Evolutionary conservation across 2,797 vertebrate genomes (phyloP).

Genomic region (Megalops cyprinoides): DNA sequence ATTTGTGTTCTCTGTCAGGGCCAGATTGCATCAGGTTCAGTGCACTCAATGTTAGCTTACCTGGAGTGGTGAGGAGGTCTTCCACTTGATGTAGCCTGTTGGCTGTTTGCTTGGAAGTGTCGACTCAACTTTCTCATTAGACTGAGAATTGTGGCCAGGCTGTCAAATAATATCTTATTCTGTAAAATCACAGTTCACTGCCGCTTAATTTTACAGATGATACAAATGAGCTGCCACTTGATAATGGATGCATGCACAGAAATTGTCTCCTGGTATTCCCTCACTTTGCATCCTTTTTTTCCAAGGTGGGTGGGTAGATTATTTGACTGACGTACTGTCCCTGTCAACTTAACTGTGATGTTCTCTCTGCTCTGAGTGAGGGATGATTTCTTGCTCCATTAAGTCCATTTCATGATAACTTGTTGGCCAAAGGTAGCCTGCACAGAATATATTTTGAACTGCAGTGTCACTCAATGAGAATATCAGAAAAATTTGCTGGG

Average conservation of each 20-base stretch:
- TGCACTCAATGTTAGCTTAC: constrained; percentile 56
- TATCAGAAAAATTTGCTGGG: background rate
- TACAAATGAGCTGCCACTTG: constrained; percentile 34
- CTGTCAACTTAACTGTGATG: constrained; percentile 14
- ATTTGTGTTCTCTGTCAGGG: constrained; percentile 54
- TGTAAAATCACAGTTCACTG: constrained; percentile 23
- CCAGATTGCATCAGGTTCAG: constrained; percentile 57
- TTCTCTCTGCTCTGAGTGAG: constrained; percentile 12
- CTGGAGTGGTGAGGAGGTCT: constrained; percentile 46
- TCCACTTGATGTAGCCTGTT: constrained; percentile 58
- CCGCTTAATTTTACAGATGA: constrained; percentile 28
- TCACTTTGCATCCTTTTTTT: constrained; percentile 16
- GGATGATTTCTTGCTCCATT: constrained; percentile 18
- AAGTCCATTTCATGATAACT: constrained; percentile 20
- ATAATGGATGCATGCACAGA: constrained; percentile 37
- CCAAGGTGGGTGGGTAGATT: constrained; percentile 41
- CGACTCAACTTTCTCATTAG: constrained; percentile 13
- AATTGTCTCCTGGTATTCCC: constrained; percentile 27
- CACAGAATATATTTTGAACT: background rate
- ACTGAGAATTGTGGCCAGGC: constrained; percentile 9
- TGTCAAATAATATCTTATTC: constrained; percentile 31
- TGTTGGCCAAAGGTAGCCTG: background rate
- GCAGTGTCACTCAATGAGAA: background rate
- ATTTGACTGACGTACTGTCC: constrained; percentile 32
- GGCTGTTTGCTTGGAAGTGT: constrained; percentile 46